Evolutionary conservation across 2,797 vertebrate species (phyloP).

Genomic region (Myotis planiceps): DNA sequence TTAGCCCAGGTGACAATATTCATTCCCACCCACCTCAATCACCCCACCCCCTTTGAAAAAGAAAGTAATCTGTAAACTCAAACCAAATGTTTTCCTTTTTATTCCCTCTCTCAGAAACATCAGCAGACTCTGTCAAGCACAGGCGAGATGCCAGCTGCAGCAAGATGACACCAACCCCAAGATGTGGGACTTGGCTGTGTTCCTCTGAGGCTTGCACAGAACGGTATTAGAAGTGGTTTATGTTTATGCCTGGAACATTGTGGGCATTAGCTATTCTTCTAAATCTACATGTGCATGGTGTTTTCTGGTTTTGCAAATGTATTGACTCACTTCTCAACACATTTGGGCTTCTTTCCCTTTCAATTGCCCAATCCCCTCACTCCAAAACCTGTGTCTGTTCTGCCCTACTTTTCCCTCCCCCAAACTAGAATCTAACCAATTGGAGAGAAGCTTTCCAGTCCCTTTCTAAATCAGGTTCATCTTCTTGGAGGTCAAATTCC

Average conservation of each 20-base stretch:
- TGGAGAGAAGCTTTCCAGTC: not conserved
- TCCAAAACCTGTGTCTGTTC: not conserved
- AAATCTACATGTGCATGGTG: not conserved
- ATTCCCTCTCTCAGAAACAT: not conserved
- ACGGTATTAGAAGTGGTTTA: not conserved
- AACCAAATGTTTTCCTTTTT: slow-evolving; percentile 38
- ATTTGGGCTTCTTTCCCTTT: not conserved
- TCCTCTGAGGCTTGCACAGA: slow-evolving; percentile 45
- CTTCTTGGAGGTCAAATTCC: not conserved
- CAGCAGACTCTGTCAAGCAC: slow-evolving; percentile 29
- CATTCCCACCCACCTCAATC: not conserved
- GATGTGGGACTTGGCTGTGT: slow-evolving; percentile 27
- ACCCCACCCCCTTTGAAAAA: not conserved
- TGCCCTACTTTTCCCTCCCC: too few species aligned
- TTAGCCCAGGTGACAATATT: not conserved
- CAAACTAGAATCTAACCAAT: not conserved
- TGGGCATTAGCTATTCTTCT: not conserved
- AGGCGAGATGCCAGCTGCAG: slow-evolving; percentile 2
- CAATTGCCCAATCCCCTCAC: not conserved
- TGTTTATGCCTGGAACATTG: not conserved
- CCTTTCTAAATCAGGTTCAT: not conserved
- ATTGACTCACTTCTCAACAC: not conserved
- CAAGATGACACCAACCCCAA: not conserved
- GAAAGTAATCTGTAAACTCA: slow-evolving; percentile 34
- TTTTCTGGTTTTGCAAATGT: not conserved